Evolutionary conservation across 2,113 vertebrate genomes (phyloP).

Genomic region (Dromaius novaehollandiae): DNA sequence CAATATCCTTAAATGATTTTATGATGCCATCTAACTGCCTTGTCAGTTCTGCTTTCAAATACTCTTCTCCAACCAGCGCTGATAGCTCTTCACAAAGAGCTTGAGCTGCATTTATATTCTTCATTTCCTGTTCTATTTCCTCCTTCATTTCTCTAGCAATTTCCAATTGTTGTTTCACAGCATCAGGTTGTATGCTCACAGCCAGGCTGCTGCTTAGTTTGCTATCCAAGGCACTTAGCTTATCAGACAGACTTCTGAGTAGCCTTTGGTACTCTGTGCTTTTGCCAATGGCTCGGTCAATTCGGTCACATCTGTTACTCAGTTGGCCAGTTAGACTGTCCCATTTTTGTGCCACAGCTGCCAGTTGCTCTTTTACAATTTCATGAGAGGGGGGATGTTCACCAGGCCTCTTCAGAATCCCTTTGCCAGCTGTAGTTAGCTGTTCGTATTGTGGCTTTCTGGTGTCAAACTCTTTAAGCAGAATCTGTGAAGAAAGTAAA

Average conservation of each 20-base stretch:
- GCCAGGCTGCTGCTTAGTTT: slow-evolving; percentile 82
- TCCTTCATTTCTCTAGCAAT: slow-evolving; percentile 82
- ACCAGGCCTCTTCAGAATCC: slow-evolving; percentile 83
- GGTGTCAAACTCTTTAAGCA: slow-evolving; percentile 96
- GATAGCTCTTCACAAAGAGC: slow-evolving; percentile 86
- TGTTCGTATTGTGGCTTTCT: slow-evolving; percentile 91
- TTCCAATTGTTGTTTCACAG: slow-evolving; percentile 89
- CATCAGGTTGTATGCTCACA: slow-evolving; percentile 85
- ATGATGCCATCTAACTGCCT: slow-evolving; percentile 89
- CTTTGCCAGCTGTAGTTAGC: slow-evolving; percentile 81
- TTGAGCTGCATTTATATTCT: slow-evolving; percentile 84
- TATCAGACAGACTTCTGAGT: slow-evolving; percentile 81
- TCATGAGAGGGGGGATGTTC: slow-evolving; percentile 76
- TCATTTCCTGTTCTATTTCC: slow-evolving; percentile 85
- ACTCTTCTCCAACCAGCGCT: slow-evolving; percentile 89
- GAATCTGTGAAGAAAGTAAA: slow-evolving; percentile 80
- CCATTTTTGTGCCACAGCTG: slow-evolving; percentile 89
- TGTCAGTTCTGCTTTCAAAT: slow-evolving; percentile 90
- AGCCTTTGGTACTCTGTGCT: slow-evolving; percentile 88
- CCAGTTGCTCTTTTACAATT: slow-evolving; percentile 83
- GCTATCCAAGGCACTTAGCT: slow-evolving; percentile 79
- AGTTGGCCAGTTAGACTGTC: slow-evolving; percentile 86
- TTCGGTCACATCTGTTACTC: slow-evolving; percentile 84
- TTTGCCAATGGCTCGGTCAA: slow-evolving; percentile 88
- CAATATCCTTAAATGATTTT: slow-evolving; percentile 90